These are phyloP conservation scores for Agrilus cyanescens DNA, from an alignment of 2,888 invertebrate species.

Conservation along the genomic window DNA sequence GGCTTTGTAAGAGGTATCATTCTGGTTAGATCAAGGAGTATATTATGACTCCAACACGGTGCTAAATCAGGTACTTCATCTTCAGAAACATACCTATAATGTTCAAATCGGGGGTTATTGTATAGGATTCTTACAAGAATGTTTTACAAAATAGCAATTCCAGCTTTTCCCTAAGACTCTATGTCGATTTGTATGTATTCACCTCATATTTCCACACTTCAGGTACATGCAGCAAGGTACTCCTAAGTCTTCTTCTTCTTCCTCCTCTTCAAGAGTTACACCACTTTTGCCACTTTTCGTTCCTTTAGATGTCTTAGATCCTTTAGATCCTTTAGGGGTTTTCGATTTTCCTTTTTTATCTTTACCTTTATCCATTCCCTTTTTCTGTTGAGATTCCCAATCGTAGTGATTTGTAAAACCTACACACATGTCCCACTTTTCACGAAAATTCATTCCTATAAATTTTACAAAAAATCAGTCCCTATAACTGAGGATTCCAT, in stretches of 20 bases:
- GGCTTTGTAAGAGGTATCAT: slow-evolving; percentile 31
- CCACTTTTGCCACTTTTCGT: slow-evolving; percentile 7
- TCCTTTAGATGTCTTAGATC: slow-evolving; percentile 1
- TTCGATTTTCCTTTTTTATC: slow-evolving; percentile 2
- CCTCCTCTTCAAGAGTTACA: slow-evolving; percentile 2
- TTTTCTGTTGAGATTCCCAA: slow-evolving; percentile 16
- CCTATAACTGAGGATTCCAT: too few relatives aligned
- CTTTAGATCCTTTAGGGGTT: slow-evolving; percentile 1
- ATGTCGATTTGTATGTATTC: slow-evolving; percentile 3
- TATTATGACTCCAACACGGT: slow-evolving; percentile 29
- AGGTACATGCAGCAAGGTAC: slow-evolving; percentile 17
- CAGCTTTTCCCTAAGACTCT: neutral
- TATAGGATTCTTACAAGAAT: neutral
- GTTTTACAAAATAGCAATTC: neutral
- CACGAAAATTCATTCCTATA: slow-evolving; percentile 15
- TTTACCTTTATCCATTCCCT: neutral
- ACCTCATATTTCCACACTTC: slow-evolving; percentile 19
- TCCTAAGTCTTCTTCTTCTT: slow-evolving; percentile 7
- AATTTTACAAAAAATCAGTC: neutral
- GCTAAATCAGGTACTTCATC: slow-evolving; percentile 24
- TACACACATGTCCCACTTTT: slow-evolving; percentile 26
- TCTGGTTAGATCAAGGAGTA: slow-evolving; percentile 31
- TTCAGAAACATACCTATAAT: slow-evolving; percentile 4
- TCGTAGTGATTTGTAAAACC: slow-evolving; percentile 22
- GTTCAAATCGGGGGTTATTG: neutral